Base-by-base conservation (phyloP, 2,113 vertebrate genomes). In the Python bivittatus region DNA sequence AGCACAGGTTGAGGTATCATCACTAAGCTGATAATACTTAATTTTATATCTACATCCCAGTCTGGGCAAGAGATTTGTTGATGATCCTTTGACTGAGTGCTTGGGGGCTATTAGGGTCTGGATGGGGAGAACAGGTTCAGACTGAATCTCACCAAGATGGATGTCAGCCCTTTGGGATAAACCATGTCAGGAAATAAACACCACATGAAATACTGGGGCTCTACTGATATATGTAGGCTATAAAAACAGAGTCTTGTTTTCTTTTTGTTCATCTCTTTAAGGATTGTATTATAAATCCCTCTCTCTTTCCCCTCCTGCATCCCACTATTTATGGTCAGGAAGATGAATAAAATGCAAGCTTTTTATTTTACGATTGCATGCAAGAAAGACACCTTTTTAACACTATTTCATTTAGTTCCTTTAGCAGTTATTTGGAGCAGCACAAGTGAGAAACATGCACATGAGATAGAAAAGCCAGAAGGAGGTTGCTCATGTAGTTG, bases 181-280 rank as follows among this genome's bases (percentile, higher is more conserved):
- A 44, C 44, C 44, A 44, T 44, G 44, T 44, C 44, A 44, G 5
- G 44, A 44, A 44, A n/a, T n/a, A n/a, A n/a, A n/a, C n/a, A 44
- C 44, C 44, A 44, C 44, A 44, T 44, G 44, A 44, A 44, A 44
- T 44, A 44, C 44, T 44, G 44, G 44, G 44, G 44, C 44, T 44
- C 44, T 44, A 44, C 44, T 44, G 44, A 44, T 44, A 44, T 44
- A 44, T 5, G 0, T 23, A 0, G 58, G 13, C 85, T 2, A 0
- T 53, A 53, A 84, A 83, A 93, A 0, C 25, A 58, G 92, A 86
- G 92, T 93, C 64, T 48, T 53, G 10, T 58, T 93, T 25, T 91
- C 58, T 88, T 3, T 0, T 2, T 48, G 22, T 52, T 60, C 23
- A 52, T 60, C 60, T 33, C 38, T 68, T 53, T 11, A 72, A 56